Evolutionary conservation across 2,888 invertebrate genomes (phyloP), one percentile per base, ranked within the genome.

Genomic region (Dastarcus helophoroides): DNA sequence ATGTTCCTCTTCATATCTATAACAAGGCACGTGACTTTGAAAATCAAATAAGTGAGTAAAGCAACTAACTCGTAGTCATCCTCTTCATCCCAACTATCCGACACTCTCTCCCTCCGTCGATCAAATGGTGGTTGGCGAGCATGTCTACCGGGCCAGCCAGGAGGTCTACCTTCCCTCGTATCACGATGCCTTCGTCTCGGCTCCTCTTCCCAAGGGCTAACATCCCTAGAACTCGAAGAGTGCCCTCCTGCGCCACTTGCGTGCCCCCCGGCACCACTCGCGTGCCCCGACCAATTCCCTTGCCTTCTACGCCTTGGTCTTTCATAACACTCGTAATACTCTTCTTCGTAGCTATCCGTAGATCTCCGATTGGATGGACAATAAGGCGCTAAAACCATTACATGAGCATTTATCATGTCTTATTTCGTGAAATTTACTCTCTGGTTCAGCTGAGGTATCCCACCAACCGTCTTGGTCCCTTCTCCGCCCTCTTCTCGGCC

Each of bases 201-300:
- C 39, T 70, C 64, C 42, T 84, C 84, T 37, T 84, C 82, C 84
- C 84, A 84, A 2, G 82, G 80, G 26, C 84, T 80, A 12, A 77
- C 73, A 53, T 85, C 84, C 1, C 83, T 66, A 0, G 80, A 79
- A 4, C 79, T 79, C 1, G 79, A 79, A 0, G 79, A 77, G 44
- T 60, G 64, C 10, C 56, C 51, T 22, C 55, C 53, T n/a, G 51
- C 36, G 1, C 39, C 37, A 23, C 36, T 38, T 34, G 17, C 31
- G 43, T 6, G 51, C 43, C 22, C 45, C 41, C 3, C 47, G 41
- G 6, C 62, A n/a, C n/a, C n/a, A n/a, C n/a, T n/a, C n/a, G n/a
- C n/a, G 51, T 37, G 54, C 22, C 24, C 19, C 1, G 17, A 35
- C 36, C 36, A 42, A 6, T 33, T 31, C 36, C 34, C 37, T 27